Conservation (phyloP, 2,113 vertebrate species). For the Microcebus jonahi region DNA sequence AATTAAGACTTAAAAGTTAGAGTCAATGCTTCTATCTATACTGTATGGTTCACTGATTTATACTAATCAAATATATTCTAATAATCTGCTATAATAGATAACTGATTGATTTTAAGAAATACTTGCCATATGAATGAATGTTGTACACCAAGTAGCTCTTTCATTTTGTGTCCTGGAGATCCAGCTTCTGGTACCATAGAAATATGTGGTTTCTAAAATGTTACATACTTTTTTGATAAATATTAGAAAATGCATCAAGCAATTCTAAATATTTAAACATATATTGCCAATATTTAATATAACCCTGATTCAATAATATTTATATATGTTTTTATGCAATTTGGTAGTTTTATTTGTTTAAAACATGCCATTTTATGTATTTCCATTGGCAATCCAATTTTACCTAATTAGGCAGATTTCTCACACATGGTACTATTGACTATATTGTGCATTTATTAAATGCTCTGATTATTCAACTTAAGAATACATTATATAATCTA, state of each 20-base stretch:
- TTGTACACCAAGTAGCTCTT: background rate
- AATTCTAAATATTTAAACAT: constrained; percentile 10
- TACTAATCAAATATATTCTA: background rate
- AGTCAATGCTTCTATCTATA: background rate
- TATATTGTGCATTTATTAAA: background rate
- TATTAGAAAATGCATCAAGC: background rate
- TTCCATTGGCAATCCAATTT: background rate
- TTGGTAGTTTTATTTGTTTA: background rate
- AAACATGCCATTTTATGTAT: background rate
- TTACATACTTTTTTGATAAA: constrained; percentile 11
- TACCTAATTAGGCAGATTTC: background rate
- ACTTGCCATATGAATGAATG: background rate
- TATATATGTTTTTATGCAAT: background rate
- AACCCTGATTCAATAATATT: background rate
- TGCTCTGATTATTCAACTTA: background rate
- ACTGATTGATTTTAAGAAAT: constrained; percentile 21
- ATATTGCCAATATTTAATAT: background rate
- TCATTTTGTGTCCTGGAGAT: background rate
- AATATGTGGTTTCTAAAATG: constrained; percentile 31
- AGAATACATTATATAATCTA: background rate
- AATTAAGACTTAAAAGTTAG: background rate
- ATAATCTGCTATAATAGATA: background rate
- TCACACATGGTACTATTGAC: background rate
- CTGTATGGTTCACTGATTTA: background rate
- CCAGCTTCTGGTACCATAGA: background rate